Conservation (phyloP, 2,797 vertebrate genomes). For the Cottoperca gobio region DNA sequence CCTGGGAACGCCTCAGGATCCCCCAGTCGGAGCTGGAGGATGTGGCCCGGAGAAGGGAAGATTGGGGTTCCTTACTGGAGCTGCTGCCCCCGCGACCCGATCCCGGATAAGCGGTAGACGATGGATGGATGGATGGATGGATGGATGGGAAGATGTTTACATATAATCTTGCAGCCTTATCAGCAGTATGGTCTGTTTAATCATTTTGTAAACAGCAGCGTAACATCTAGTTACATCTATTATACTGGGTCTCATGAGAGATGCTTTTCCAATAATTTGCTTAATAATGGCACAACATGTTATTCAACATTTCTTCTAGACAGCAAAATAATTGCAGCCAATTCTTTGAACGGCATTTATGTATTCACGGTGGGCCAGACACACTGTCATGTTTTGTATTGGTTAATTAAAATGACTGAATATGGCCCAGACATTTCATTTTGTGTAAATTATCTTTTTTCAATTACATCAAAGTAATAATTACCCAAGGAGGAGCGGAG, state of each 20-base stretch:
- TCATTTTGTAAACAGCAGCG: conserved; percentile 21
- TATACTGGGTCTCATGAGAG: conserved; percentile 9
- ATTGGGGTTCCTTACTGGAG: too few species aligned
- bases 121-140: too few species aligned
- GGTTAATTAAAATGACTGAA: conserved; percentile 42
- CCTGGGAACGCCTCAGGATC: too few species aligned
- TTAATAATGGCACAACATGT: conserved; percentile 38
- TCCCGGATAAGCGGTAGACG: too few species aligned
- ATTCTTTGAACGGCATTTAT: conserved; percentile 42
- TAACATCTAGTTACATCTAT: conserved; percentile 5
- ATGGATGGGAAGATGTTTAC: neutral
- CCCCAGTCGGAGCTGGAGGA: too few species aligned
- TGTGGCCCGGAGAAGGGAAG: too few species aligned
- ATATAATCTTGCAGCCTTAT: neutral
- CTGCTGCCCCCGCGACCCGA: too few species aligned
- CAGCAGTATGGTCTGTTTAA: neutral
- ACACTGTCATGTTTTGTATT: conserved; percentile 15
- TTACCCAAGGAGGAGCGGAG: conserved; percentile 33
- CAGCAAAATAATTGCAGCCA: conserved; percentile 50
- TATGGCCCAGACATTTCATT: conserved; percentile 43
- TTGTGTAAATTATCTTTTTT: conserved; percentile 38
- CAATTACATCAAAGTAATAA: conserved; percentile 44
- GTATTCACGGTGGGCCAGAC: conserved; percentile 24
- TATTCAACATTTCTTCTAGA: conserved; percentile 48
- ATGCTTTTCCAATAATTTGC: conserved; percentile 38